Evolutionary conservation across 2,797 vertebrate genomes (phyloP).

Genomic region (Crypturellus tataupa): DNA sequence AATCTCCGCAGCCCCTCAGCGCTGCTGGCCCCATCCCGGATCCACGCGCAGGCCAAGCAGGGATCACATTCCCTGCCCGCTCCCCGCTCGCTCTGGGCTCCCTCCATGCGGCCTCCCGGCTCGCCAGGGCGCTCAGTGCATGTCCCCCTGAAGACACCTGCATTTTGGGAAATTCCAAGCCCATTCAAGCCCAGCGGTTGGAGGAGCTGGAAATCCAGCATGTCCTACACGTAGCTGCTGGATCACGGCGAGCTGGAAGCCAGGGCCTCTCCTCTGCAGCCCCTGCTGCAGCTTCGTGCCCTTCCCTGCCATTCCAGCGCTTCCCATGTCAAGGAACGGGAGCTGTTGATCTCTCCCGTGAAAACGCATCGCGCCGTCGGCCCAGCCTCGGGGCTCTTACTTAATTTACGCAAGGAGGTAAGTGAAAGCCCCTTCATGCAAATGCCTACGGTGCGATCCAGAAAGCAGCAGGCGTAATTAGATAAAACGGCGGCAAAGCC

Average conservation of each 20-base stretch:
- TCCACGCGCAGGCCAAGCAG: background rate
- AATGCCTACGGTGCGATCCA: slow-evolving; percentile 75
- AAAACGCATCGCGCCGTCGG: slow-evolving; percentile 70
- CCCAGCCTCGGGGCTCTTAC: slow-evolving; percentile 74
- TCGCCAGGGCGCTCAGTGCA: background rate
- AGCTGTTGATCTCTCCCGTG: slow-evolving; percentile 73
- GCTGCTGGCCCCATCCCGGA: background rate
- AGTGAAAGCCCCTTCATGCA: slow-evolving; percentile 76
- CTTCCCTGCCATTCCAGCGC: slow-evolving; percentile 24
- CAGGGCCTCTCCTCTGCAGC: background rate
- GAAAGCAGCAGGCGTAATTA: slow-evolving; percentile 76
- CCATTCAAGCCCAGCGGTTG: background rate
- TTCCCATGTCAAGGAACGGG: slow-evolving; percentile 61
- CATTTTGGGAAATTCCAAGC: background rate
- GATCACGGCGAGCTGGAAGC: background rate
- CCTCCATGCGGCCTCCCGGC: accelerated
- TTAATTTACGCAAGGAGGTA: slow-evolving; percentile 77
- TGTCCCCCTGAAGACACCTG: accelerated
- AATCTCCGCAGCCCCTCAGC: background rate
- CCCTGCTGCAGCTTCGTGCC: background rate
- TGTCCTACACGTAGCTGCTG: slow-evolving; percentile 24
- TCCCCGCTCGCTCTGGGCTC: background rate
- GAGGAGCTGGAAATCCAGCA: background rate
- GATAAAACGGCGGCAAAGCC: slow-evolving; percentile 76
- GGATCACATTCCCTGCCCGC: background rate